Evolutionary conservation across 2,888 invertebrate species (phyloP), one percentile per base, ranked within the genome.

Genomic region (Craniophora ligustri): DNA sequence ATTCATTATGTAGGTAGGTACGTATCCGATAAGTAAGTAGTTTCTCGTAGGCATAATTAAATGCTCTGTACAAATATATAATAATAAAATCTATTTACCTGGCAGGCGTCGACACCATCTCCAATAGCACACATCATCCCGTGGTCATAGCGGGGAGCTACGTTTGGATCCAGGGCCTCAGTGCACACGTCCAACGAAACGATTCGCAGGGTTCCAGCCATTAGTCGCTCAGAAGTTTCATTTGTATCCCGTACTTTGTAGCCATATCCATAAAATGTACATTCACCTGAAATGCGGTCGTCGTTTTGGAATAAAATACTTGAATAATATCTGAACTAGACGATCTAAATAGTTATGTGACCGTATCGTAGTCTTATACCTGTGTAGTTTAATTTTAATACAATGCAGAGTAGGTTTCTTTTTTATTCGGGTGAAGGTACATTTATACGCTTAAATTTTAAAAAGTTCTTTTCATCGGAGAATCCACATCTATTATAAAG

Each of bases 91-190:
- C n/a, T n/a, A n/a, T n/a, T 46, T 78, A 92, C 93, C 87, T 92
- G 91, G 71, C 93, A 93, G 40, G 92, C 77, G 60, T 93, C 93
- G 3, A 84, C 81, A 1, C 79, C 84, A 45, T 88, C 81, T 31
- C 93, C 93, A 41, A 86, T 42, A 13, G 93, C 93, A 67, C 93
- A 93, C 54, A 93, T 58, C 91, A 93, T 90, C 7, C 93, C 93
- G 45, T 77, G 70, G 35, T 85, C 79, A 23, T 76, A 60, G 15
- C 55, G 55, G 0, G 93, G 93, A 11, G 92, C 88, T 32, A 88
- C 72, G 41, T 77, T 78, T 11, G 75, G 72, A 1, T 92, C 91
- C 41, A 93, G 72, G 8, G 64, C 65, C 5, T 61, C 45, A 2
- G 71, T 74, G 66, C 93, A 94, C n/a, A 86, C 72, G 62, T 89